Evolutionary conservation across 2,797 vertebrate species (phyloP), one percentile per base, ranked within the genome.

Genomic region (Cossypha polioptera): DNA sequence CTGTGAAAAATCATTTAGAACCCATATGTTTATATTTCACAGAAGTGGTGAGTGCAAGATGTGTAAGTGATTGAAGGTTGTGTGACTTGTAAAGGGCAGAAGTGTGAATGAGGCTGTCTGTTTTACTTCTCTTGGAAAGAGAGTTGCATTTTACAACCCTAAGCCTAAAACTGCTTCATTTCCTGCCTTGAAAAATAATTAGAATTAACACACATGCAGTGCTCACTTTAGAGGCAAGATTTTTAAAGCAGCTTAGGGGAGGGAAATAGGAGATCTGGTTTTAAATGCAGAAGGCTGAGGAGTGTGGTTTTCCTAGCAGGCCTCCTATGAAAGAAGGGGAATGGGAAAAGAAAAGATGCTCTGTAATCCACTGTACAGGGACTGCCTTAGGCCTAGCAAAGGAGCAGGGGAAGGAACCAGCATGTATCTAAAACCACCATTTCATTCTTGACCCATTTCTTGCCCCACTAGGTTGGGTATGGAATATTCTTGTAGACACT

Each of bases 1-100:
- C 77, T 90, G 50, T 94, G 90, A 93, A 69, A 86, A 87, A 83
- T 92, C 50, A 57, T 94, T 94, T 94, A 51, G 76, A 80, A 74
- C 29, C 82, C 82, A 95, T 95, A 92, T 96, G 90, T 95, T 95
- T 97, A 58, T 96, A 74, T 90, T 94, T 88, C 85, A 89, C 67
- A 58, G 77, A 90, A 92, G 59, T 0, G 2, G 65, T 1, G 26
- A 95, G 71, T 5, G 5, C 81, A 90, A 55, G 89, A 74, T 21
- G 1, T 76, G 73, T 58, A 92, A 94, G 82, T 88, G 86, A 90
- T 92, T 83, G 87, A 96, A 94, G 73, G 83, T 7, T 36, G 36
- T 71, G 87, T 72, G 81, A 77, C 86, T 96, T 92, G 48, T 78
- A 91, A 92, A 96, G 92, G 95, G 84, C 92, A 90, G 68, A 62